Base-by-base conservation (phyloP, 2,888 invertebrate species). In the Zootermopsis nevadensis region DNA sequence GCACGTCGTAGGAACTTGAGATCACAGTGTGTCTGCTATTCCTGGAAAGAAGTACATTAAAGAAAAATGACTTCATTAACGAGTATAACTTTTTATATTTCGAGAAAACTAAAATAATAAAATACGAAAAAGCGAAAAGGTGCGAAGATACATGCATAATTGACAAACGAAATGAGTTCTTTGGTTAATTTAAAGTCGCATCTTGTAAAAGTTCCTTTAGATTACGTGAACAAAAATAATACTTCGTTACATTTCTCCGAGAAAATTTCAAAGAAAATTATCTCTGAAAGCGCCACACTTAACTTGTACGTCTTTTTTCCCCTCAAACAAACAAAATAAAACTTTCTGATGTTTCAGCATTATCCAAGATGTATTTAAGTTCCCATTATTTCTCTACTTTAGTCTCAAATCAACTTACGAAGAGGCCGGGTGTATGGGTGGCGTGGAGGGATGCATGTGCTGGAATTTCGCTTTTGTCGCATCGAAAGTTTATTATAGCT, bases 121-220 rank as follows among this genome's bases (percentile, higher is more conserved):
- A 30, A 42, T 67, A 48, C 10, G 35, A 79, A 81, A 81, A 67
- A 82, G 82, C 30, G 82, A 77, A 77, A 77, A 83, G 77, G 82
- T 81, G 81, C 82, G 60, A 84, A 82, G 84, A 84, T 84, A 72
- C 79, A 77, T 81, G 89, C 89, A 89, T 89, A 89, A 89, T 89
- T 89, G 89, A 88, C 89, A 89, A 89, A 89, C 89, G 89, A 88
- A 89, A 89, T 89, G 89, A 89, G 86, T 84, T 85, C 86, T 84
- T 84, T 84, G 84, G 84, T 74, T 82, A 84, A 84, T 84, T 84
- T 77, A 55, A 79, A 79, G 72, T 79, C 38, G 53, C 79, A 15
- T 76, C 60, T 79, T 79, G 8, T 35, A 53, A n/a, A 79, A 79
- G 38, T 79, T 79, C 31, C 79, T 79, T 74, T 79, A 79, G 60